phyloP scores from a whole-genome alignment of 1,140 invertebrate species.

The Hormaphis cornu region DNA sequence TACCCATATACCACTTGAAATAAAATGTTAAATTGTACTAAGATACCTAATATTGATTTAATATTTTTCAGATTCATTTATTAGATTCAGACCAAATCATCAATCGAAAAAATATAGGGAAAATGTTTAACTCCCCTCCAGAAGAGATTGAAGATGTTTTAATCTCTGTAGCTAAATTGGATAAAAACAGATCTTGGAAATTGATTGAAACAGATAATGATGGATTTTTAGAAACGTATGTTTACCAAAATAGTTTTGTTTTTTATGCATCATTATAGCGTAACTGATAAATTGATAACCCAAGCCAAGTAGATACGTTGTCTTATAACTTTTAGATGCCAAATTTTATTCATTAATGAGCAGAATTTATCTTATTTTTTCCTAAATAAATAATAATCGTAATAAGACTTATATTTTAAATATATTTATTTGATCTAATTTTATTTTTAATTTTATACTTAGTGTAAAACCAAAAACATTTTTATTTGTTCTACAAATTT shows the following conservation, averaged over 20 bases:
- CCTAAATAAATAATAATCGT: too few relatives aligned
- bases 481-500: too few relatives aligned
- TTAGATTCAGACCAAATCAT: background rate
- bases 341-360: too few relatives aligned
- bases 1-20: too few relatives aligned
- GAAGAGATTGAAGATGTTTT: constrained; percentile 14
- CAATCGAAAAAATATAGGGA: background rate
- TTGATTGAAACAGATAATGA: background rate
- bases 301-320: background rate
- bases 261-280: background rate
- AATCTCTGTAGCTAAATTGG: background rate
- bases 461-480: too few relatives aligned
- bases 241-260: background rate
- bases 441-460: too few relatives aligned
- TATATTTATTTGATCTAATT: too few relatives aligned
- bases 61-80: constrained; percentile 8
- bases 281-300: background rate
- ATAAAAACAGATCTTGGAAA: constrained; percentile 1
- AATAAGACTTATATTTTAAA: too few relatives aligned
- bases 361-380: too few relatives aligned
- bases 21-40: too few relatives aligned
- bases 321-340: too few relatives aligned
- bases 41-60: too few relatives aligned
- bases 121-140: constrained; percentile 18
- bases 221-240: constrained; percentile 11